phyloP scores from a whole-genome alignment of 2,888 invertebrate genomes.

The Myathropa florea region DNA sequence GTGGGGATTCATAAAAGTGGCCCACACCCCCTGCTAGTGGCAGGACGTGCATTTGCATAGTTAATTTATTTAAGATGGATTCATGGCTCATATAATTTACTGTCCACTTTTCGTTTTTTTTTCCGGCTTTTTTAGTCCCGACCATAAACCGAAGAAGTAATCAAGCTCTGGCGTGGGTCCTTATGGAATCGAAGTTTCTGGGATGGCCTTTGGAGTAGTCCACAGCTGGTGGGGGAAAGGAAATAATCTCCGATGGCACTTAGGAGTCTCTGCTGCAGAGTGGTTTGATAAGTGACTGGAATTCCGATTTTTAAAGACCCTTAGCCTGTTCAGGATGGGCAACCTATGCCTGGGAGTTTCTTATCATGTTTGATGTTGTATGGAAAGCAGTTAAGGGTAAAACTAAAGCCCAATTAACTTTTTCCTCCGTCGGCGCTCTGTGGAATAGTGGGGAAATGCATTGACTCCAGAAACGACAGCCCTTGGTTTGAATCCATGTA shows the following conservation, averaged over 20 bases:
- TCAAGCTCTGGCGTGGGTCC: background rate
- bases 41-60: slow-evolving; percentile 28
- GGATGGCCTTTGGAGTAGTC: background rate
- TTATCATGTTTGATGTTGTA: no score
- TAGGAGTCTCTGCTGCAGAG: background rate
- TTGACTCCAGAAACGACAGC: no score
- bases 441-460: no score
- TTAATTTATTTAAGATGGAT: slow-evolving; percentile 40
- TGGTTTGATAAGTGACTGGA: background rate
- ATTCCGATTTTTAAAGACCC: background rate
- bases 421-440: no score
- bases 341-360: background rate
- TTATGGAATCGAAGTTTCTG: background rate
- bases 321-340: background rate
- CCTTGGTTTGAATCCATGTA: no score
- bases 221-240: background rate
- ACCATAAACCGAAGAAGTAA: slow-evolving; percentile 16
- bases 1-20: slow-evolving; percentile 13
- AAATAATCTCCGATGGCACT: background rate
- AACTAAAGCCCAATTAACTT: no score
- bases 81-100: slow-evolving; percentile 40
- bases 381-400: background rate
- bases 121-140: background rate
- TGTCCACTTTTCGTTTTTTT: background rate
- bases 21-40: no score